phyloP scores from a whole-genome alignment of 2,888 invertebrate genomes.

The Labia minor region DNA sequence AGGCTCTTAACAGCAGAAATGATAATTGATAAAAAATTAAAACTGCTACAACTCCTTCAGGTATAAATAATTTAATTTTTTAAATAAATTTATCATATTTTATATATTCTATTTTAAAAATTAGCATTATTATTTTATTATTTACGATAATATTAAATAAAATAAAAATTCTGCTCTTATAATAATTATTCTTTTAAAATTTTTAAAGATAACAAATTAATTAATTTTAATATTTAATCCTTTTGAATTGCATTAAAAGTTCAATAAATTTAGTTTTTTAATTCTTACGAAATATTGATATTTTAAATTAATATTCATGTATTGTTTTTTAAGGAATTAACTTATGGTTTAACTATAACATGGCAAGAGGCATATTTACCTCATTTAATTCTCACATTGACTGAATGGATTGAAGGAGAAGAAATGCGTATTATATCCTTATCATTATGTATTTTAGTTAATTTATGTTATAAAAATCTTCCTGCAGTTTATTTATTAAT shows the following conservation, averaged over 20 bases:
- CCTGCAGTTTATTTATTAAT: conserved; percentile 62
- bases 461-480: conserved; percentile 67
- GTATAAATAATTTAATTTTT: conserved; percentile 32
- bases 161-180: too few species aligned
- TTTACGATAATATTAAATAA: too few species aligned
- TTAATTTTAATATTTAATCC: too few species aligned
- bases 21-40: conserved; percentile 51
- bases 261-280: too few species aligned
- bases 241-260: too few species aligned
- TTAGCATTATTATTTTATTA: too few species aligned
- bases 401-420: conserved; percentile 51
- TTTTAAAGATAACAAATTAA: too few species aligned
- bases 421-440: conserved; percentile 40
- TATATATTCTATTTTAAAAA: too few species aligned
- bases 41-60: conserved; percentile 53
- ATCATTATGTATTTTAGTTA: conserved; percentile 60
- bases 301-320: too few species aligned
- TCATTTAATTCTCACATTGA: conserved; percentile 53
- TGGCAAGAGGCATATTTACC: conserved; percentile 70
- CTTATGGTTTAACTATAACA: conserved; percentile 64
- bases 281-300: too few species aligned
- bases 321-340: conserved; percentile 49
- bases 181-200: too few species aligned
- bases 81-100: too few species aligned
- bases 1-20: conserved; percentile 48